These are phyloP conservation scores for Epistrophella euchroma DNA, from an alignment of 2,888 invertebrate species.

Conservation along the genomic window DNA sequence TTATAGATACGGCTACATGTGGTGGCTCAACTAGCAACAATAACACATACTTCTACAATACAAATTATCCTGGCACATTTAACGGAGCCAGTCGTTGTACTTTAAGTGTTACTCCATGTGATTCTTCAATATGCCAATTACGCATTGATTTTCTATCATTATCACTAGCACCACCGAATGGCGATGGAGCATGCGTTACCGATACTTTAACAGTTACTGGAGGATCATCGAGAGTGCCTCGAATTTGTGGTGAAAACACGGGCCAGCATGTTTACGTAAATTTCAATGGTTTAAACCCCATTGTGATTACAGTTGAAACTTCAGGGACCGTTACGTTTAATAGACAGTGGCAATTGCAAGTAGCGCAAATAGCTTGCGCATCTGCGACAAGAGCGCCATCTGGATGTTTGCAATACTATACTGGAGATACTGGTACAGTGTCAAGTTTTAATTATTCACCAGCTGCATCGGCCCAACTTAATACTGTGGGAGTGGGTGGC, in stretches of 20 bases:
- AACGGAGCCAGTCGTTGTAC: conserved; percentile 88
- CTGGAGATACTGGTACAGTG: conserved; percentile 86
- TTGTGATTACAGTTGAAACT: conserved; percentile 88
- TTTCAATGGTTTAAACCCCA: conserved; percentile 88
- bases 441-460: conserved; percentile 91
- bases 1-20: conserved; percentile 89
- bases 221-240: conserved; percentile 88
- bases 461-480: conserved; percentile 85
- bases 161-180: conserved; percentile 89
- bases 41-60: conserved; percentile 93
- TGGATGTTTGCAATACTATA: conserved; percentile 91
- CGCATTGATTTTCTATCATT: conserved; percentile 91
- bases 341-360: conserved; percentile 90
- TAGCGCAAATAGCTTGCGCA: conserved; percentile 90
- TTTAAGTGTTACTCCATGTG: conserved; percentile 89
- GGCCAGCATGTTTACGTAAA: conserved; percentile 92
- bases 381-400: conserved; percentile 89
- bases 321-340: conserved; percentile 86
- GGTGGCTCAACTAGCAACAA: conserved; percentile 89
- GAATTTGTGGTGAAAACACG: conserved; percentile 92
- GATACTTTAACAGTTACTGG: conserved; percentile 90
- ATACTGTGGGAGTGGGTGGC: conserved; percentile 86
- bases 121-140: conserved; percentile 86
- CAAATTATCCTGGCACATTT: conserved; percentile 89
- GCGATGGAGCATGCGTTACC: conserved; percentile 88